Percentiles rank a stretch among this genome's conserved stretches.
Conservation (phyloP, 2,797 vertebrate genomes). For the Platyrinchus mystaceus region DNA sequence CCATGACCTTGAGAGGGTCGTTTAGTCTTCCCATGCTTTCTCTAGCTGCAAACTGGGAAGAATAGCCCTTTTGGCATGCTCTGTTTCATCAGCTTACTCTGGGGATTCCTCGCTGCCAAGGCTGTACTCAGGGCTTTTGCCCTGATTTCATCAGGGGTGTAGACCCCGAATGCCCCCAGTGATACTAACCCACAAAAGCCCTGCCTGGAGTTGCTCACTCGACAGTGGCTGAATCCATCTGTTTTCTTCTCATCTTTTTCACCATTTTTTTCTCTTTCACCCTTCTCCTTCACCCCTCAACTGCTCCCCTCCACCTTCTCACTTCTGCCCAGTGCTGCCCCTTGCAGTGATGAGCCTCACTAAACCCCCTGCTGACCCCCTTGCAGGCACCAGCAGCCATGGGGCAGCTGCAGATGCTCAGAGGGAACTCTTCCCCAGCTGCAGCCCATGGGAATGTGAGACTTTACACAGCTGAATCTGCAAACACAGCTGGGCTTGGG, state of each 20-base stretch:
- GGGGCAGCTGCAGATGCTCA: background rate
- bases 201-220: background rate
- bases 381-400: background rate
- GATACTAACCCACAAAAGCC: background rate
- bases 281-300: background rate
- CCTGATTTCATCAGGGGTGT: background rate
- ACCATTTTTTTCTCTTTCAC: background rate
- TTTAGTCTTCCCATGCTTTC: background rate
- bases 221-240: background rate
- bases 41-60: background rate
- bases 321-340: background rate
- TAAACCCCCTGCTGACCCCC: background rate
- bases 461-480: slow-evolving; percentile 40
- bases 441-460: slow-evolving; percentile 25
- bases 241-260: background rate
- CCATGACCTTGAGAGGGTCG: background rate
- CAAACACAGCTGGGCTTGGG: slow-evolving; percentile 46
- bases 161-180: background rate
- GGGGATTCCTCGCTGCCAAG: background rate
- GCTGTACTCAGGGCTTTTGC: background rate
- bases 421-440: background rate
- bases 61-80: background rate
- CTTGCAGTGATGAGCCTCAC: background rate
- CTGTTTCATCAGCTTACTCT: background rate
- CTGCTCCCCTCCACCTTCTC: background rate